Evolutionary conservation across 2,888 invertebrate genomes (phyloP), one percentile per base, ranked within the genome.

Genomic region (Hyppa rectilinea): DNA sequence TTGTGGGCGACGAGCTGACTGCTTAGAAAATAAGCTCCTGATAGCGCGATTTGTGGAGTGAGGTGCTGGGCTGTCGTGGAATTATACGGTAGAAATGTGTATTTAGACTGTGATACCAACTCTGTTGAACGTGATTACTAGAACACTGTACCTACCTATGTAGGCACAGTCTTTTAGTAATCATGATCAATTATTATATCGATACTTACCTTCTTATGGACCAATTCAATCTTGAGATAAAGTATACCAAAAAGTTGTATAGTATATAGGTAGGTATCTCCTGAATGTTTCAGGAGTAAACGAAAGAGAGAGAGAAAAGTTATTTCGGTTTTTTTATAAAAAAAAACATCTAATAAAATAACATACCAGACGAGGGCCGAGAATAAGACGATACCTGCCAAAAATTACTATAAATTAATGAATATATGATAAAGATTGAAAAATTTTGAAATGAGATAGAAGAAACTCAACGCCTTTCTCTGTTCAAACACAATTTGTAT

Each of bases 1-100:
- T 85, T 69, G 81, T 79, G 77, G 75, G 67, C 78, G 78, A 74
- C 75, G 74, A 81, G 81, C 78, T 66, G 84, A 84, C 85, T 87
- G 90, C 90, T 90, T 90, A 87, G 87, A 88, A 90, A 89, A 87
- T 86, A 90, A 91, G 83, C 86, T 86, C 82, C 85, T 85, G 87
- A 78, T 84, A 70, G 60, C 75, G 67, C 75, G 77, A 84, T 75
- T 85, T 85, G 80, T 86, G 64, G 71, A 71, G 64, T 72, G 60
- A 61, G 20, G 43, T 36, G 34, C 63, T 45, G 26, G n/a, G 38
- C n/a, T 74, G 49, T 79, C 20, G 31, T 26, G 40, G 23, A 58
- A 62, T 61, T 56, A 29, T 53, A 47, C 12, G 34, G 40, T 58
- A 20, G 2, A 40, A 29, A 59, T 31, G 6, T 23, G 6, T 47